Evolutionary conservation across 2,888 invertebrate species (phyloP).

Genomic region (Tholera decimalis): DNA sequence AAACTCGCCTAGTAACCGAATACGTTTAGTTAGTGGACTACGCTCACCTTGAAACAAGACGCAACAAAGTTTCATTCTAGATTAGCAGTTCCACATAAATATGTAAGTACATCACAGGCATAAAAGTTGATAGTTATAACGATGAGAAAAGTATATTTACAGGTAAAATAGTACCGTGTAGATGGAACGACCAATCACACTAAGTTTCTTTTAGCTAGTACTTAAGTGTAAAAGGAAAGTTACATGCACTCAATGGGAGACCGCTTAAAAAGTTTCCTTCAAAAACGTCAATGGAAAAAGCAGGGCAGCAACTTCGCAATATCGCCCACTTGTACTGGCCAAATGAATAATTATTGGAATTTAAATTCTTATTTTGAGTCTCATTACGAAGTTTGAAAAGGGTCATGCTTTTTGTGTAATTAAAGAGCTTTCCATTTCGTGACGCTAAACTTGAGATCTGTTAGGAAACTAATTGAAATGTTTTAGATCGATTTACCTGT

Average conservation of each 20-base stretch:
- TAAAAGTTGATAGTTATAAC: constrained; percentile 53
- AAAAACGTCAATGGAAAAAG: constrained; percentile 76
- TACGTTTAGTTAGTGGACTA: constrained; percentile 53
- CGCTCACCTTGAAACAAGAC: constrained; percentile 59
- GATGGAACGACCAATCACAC: constrained; percentile 74
- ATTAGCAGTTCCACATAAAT: constrained; percentile 54
- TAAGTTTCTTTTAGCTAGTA: constrained; percentile 77
- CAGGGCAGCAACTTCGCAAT: constrained; percentile 78
- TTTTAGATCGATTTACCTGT: constrained; percentile 63
- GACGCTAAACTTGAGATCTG: constrained; percentile 67
- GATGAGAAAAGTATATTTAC: constrained; percentile 51
- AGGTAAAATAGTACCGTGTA: constrained; percentile 64
- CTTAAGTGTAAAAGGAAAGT: constrained; percentile 80
- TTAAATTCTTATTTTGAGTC: constrained; percentile 80
- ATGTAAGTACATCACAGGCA: constrained; percentile 51
- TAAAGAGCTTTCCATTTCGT: constrained; percentile 74
- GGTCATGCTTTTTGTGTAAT: constrained; percentile 79
- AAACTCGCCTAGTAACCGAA: constrained; percentile 59
- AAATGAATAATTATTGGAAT: constrained; percentile 83
- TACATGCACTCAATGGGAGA: constrained; percentile 81
- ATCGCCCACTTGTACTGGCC: constrained; percentile 77
- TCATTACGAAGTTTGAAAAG: constrained; percentile 78
- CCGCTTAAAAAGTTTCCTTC: constrained; percentile 78
- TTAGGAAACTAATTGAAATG: constrained; percentile 64
- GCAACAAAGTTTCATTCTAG: constrained; percentile 54